phyloP scores from a whole-genome alignment of 2,113 vertebrate species.

The Melierax canorus region DNA sequence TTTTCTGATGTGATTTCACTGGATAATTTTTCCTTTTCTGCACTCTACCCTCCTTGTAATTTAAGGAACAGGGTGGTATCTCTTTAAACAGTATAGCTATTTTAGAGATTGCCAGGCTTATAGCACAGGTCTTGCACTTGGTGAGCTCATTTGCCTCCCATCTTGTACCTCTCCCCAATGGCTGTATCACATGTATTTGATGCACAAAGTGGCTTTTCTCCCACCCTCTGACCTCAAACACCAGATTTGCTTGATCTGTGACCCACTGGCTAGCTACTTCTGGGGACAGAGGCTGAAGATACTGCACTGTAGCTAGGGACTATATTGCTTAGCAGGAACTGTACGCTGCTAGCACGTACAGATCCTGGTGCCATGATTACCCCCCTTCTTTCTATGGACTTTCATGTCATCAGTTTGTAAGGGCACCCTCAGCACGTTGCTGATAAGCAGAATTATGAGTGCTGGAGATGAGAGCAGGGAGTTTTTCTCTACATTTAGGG shows the following conservation, averaged over 20 bases:
- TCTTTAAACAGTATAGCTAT: background rate
- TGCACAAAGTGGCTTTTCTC: too few relatives aligned
- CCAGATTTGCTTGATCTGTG: background rate
- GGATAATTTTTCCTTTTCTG: constrained; percentile 8
- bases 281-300: background rate
- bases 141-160: background rate
- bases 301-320: background rate
- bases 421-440: background rate
- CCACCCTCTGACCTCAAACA: background rate
- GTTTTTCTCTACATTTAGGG: background rate
- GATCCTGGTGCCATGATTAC: background rate
- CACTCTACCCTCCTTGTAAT: background rate
- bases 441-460: background rate
- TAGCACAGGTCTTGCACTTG: background rate
- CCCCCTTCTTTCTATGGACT: background rate
- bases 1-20: background rate
- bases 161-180: too few relatives aligned
- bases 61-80: background rate
- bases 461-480: background rate
- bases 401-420: background rate
- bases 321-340: background rate
- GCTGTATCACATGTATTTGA: background rate
- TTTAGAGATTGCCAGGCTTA: background rate
- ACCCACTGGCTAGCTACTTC: background rate
- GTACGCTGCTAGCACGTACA: background rate